Percentiles rank a stretch among this genome's conserved stretches.
Conservation (phyloP, 2,797 vertebrate genomes). For the Botia kubotai region DNA sequence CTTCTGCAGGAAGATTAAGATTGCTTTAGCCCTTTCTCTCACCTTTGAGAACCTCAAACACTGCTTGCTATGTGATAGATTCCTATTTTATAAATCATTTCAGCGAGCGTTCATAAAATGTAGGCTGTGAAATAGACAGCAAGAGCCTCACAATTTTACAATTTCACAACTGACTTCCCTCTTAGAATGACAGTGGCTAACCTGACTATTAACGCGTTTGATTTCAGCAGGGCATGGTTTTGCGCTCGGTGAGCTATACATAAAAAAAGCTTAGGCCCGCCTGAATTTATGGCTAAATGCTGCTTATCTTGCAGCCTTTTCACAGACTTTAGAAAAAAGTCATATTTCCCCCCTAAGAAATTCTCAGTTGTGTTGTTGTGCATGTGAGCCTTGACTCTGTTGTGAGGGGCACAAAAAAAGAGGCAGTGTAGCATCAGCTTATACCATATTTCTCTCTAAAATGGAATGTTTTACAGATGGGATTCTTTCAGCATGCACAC, state of each 20-base stretch:
- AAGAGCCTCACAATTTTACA: conserved; percentile 77
- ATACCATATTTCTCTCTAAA: conserved; percentile 7
- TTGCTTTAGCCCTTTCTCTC: conserved; percentile 63
- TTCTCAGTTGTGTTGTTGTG: conserved; percentile 39
- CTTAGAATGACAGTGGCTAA: conserved; percentile 81
- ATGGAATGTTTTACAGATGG: conserved; percentile 64
- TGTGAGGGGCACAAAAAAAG: conserved; percentile 42
- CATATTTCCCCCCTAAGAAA: conserved; percentile 72
- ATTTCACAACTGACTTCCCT: conserved; percentile 82
- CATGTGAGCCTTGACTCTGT: conserved; percentile 42
- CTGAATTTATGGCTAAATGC: conserved; percentile 78
- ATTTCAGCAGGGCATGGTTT: conserved; percentile 78
- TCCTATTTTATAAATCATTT: conserved; percentile 75
- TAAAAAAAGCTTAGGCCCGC: conserved; percentile 80
- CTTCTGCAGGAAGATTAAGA: conserved; percentile 70
- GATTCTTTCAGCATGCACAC: conserved; percentile 60
- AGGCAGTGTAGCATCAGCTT: conserved; percentile 12
- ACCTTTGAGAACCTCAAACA: conserved; percentile 65
- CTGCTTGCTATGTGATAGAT: conserved; percentile 74
- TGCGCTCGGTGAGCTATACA: conserved; percentile 80
- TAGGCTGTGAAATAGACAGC: conserved; percentile 72
- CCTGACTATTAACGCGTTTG: conserved; percentile 81
- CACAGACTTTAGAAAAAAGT: conserved; percentile 72
- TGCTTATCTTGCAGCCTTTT: conserved; percentile 80
- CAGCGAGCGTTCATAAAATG: conserved; percentile 70